Evolutionary conservation across 2,797 vertebrate species (phyloP).

Genomic region (Sebastes paucispinis): DNA sequence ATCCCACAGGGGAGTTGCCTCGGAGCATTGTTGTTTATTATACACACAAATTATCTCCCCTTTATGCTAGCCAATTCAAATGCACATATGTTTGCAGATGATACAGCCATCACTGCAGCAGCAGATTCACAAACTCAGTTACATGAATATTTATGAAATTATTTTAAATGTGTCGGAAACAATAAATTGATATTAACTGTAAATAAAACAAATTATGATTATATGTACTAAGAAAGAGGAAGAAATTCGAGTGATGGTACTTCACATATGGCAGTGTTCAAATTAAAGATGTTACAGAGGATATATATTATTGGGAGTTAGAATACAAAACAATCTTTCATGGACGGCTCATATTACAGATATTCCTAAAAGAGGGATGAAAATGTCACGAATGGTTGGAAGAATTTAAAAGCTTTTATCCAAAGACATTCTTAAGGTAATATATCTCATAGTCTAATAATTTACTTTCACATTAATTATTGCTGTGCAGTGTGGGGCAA

Average conservation of each 20-base stretch:
- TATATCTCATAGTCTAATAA: not conserved
- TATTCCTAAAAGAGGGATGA: not conserved
- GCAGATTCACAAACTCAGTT: not conserved
- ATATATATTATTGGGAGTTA: not conserved
- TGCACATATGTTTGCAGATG: not conserved
- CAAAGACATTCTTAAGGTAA: not conserved
- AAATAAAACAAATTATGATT: not conserved
- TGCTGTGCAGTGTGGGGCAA: not conserved
- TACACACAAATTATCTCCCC: not conserved
- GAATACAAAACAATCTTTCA: not conserved
- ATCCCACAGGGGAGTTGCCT: not conserved
- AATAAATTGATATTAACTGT: not conserved
- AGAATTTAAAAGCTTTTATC: not conserved
- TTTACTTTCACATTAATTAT: not conserved
- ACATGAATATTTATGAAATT: not conserved
- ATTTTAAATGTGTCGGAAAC: not conserved
- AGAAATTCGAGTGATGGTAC: not conserved
- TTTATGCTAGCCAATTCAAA: not conserved
- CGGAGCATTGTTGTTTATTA: not conserved
- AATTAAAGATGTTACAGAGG: not conserved
- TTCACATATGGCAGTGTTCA: not conserved
- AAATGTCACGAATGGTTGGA: not conserved
- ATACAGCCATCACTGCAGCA: not conserved
- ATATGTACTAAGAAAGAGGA: not conserved
- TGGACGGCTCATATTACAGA: not conserved